These are phyloP conservation scores for Timema podura DNA, from an alignment of 2,888 invertebrate genomes.

Conservation along the genomic window DNA sequence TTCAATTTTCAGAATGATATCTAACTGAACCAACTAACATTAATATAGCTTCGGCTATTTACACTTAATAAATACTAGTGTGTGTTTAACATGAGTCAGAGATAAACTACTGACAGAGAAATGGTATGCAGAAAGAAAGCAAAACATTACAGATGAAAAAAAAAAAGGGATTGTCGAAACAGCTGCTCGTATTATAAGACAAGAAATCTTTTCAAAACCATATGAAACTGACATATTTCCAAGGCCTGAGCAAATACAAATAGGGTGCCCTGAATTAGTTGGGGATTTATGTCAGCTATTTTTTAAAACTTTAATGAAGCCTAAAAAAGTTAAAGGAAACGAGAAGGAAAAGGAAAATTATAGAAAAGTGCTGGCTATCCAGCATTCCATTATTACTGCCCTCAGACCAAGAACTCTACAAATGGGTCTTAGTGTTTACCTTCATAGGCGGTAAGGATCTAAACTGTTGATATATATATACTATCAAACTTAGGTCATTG, in stretches of 20 bases:
- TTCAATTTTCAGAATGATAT: too few relatives aligned
- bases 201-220: not conserved
- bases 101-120: not conserved
- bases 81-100: not conserved
- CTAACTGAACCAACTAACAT: too few relatives aligned
- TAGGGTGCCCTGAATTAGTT: not conserved
- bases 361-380: not conserved
- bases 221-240: not conserved
- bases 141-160: not conserved
- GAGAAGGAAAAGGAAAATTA: not conserved
- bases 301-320: not conserved
- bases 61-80: too few relatives aligned
- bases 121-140: constrained; percentile 9
- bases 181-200: not conserved
- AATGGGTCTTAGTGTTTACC: not conserved
- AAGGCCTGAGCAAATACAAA: not conserved
- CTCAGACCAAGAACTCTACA: not conserved
- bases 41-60: too few relatives aligned
- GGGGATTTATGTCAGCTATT: not conserved
- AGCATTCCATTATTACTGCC: constrained; percentile 11
- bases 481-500: too few relatives aligned
- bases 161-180: not conserved
- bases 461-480: too few relatives aligned
- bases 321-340: not conserved
- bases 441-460: not conserved